A percentile compares a stretch with the other conserved stretches of the same genome.
Conservation (phyloP, 2,888 invertebrate genomes). For the Tetheella fluctuosa region DNA sequence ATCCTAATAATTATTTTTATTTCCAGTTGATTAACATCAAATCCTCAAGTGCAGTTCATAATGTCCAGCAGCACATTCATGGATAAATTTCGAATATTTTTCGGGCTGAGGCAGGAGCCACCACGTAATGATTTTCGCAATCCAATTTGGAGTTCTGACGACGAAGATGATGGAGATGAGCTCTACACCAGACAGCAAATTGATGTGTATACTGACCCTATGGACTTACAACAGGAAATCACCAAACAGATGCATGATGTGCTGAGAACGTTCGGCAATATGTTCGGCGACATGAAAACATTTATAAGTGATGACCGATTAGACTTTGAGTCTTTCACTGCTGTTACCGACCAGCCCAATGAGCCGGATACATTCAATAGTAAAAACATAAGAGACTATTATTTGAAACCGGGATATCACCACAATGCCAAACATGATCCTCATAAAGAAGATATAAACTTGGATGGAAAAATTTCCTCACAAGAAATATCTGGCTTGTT, state of each 20-base stretch:
- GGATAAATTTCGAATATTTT: conserved; percentile 65
- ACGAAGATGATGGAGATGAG: conserved; percentile 75
- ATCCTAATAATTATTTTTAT: conserved; percentile 29
- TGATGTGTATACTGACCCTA: conserved; percentile 45
- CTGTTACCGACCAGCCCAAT: conserved; percentile 22
- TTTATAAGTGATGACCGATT: conserved; percentile 55
- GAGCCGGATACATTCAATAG: conserved; percentile 51
- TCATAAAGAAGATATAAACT: conserved; percentile 61
- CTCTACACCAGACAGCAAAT: conserved; percentile 63
- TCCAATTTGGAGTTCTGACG: conserved; percentile 77
- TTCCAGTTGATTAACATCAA: conserved; percentile 34
- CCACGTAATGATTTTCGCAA: conserved; percentile 77
- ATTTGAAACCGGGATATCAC: conserved; percentile 71
- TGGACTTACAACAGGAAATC: conserved; percentile 62
- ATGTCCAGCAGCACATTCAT: conserved; percentile 60
- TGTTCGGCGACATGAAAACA: conserved; percentile 67
- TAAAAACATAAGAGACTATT: conserved; percentile 68
- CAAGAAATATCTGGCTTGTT: conserved; percentile 73
- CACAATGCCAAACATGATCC: conserved; percentile 50
- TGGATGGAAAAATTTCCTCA: conserved; percentile 75
- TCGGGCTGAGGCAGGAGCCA: conserved; percentile 61
- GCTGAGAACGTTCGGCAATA: conserved; percentile 63
- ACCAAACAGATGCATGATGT: conserved; percentile 70
- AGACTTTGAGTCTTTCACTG: conserved; percentile 26
- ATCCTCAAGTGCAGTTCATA: conserved; percentile 42